Base-by-base conservation (phyloP, 2,113 vertebrate species). In the Colistium nudipinnis region DNA sequence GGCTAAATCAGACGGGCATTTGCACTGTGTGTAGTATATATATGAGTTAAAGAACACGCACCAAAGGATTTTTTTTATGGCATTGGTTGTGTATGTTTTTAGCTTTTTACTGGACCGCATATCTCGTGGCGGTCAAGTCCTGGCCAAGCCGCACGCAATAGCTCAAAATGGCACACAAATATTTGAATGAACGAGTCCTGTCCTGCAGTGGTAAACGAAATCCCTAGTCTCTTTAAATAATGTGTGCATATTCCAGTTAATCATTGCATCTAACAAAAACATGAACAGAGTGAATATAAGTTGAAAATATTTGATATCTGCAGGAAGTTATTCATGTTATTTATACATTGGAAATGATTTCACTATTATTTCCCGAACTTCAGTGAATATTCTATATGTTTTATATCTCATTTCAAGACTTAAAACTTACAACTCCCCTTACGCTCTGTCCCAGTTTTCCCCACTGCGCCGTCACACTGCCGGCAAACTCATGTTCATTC, bases 1-100 rank as follows among this genome's bases (percentile, higher is more conserved):
- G 55, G 68, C 44, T 72, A 70, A 75, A 86, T 80, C 51, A 24
- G 55, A 81, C 20, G 47, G 43, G 20, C 30, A 62, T 41, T 53
- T 35, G 14, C 31, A 10, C 17, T 30, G 55, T 53, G 43, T 38
- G 51, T 13, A 41, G 22, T 35, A 57, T 41, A 60, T 47, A 8
- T 6, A 31, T 25, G 25, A 28, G 17, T n/a, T 12, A 68, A 41
- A 62, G 4, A 63, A 17, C 13, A 3, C 1, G 24, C 28, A 14
- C 3, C n/a, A 4, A 3, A 6, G 14, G 8, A 28, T 44, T 30
- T 38, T 20, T 41, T 49, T 44, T 44, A 45, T 45, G 25, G 6
- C 27, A 41, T 17, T 70, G 30, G 11, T 57, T 62, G 45, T 12
- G 33, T 16, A 1, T 22, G 48, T 51, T n/a, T 43, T 10, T 36